Evolutionary conservation across 2,797 vertebrate species (phyloP), one percentile per base, ranked within the genome.

Genomic region (Sciaenops ocellatus): DNA sequence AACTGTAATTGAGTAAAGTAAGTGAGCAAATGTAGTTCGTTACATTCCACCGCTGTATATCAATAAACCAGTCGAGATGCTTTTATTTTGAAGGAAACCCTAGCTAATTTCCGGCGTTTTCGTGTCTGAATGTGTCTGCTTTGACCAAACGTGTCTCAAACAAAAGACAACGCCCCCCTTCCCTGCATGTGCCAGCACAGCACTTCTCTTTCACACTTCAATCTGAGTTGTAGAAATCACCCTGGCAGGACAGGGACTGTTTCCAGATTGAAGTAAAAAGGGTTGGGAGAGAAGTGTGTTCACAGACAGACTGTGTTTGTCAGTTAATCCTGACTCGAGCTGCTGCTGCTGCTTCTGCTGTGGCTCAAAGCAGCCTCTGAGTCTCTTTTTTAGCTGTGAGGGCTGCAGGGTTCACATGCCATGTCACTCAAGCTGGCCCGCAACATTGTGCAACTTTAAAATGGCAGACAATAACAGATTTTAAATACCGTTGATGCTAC

Each of bases 121-220:
- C 0, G 2, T 50, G 34, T 10, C 5, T 62, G 15, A 13, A 60
- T 44, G 1, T 38, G 4, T 59, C 2, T 16, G 0, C 0, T 0
- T 56, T 51, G 60, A 77, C 13, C 1, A 17, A 38, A 5, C 12
- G 8, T 13, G 10, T 2, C 24, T 17, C 3, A 8, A 30, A 1
- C 12, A 1, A 38, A 11, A 63, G 65, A 44, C 56, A 20, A 74
- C 79, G 62, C 83, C 83, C 62, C 78, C 60, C 50, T 24, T 55
- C 6, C 3, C 0, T 8, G 2, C 67, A 67, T 9, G 61, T 64
- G 52, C 9, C 10, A 56, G 8, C 46, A 52, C 24, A 38, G 51
- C 51, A 62, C 65, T 24, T 12, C 0, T 4, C 18, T 17, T 30
- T 20, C 0, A 67, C 16, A 12, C 6, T 4, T 18, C 0, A 41